Evolutionary conservation across 2,113 vertebrate genomes (phyloP).

Genomic region (Pterocles orientalis): DNA sequence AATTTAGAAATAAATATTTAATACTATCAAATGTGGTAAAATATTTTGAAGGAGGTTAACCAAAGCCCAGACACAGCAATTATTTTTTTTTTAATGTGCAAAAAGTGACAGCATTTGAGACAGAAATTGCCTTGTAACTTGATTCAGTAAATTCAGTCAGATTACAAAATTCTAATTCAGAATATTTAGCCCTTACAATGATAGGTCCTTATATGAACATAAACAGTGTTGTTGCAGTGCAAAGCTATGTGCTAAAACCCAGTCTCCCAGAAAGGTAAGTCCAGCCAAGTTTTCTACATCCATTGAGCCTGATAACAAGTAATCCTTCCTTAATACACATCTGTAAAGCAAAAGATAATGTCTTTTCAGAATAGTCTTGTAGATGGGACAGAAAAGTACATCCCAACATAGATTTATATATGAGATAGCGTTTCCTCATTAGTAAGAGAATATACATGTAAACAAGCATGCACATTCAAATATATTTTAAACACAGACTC

Average conservation of each 20-base stretch:
- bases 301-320: not conserved
- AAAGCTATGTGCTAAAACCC: not conserved
- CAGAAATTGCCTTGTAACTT: not conserved
- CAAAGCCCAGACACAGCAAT: fast-evolving
- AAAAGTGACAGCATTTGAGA: not conserved
- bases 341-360: not conserved
- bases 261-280: not conserved
- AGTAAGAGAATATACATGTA: not conserved
- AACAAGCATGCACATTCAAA: not conserved
- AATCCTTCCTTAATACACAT: not conserved
- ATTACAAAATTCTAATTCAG: not conserved
- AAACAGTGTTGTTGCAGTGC: fast-evolving
- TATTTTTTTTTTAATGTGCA: not conserved
- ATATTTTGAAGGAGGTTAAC: not conserved
- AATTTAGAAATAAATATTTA: not conserved
- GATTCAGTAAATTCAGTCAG: not conserved
- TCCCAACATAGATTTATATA: not conserved
- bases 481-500: not conserved
- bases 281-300: not conserved
- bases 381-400: not conserved
- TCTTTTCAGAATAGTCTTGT: not conserved
- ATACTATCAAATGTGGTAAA: not conserved
- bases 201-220: not conserved
- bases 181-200: not conserved
- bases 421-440: not conserved